Conservation (phyloP, 2,888 invertebrate genomes). For the Athalia cordata region DNA sequence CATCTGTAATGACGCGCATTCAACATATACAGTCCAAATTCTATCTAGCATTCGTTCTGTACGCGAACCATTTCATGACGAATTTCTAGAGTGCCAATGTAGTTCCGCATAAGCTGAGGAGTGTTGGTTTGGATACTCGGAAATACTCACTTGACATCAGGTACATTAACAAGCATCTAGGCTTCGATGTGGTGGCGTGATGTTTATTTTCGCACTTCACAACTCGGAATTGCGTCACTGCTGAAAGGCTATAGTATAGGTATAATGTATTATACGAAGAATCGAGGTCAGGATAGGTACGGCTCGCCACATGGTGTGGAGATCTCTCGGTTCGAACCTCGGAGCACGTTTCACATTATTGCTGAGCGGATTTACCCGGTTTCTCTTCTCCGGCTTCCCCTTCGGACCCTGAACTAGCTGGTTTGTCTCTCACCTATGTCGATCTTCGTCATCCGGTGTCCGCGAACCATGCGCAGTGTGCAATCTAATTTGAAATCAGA, state of each 20-base stretch:
- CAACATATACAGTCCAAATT: neutral
- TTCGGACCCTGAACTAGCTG: constrained; percentile 7
- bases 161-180: constrained; percentile 44
- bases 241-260: constrained; percentile 19
- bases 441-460: constrained; percentile 23
- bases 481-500: neutral
- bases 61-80: neutral
- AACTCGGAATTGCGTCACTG: neutral
- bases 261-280: constrained; percentile 23
- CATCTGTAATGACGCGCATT: constrained; percentile 53
- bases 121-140: neutral
- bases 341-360: constrained; percentile 66
- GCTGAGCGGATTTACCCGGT: constrained; percentile 55
- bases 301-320: constrained; percentile 43
- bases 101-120: neutral
- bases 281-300: neutral
- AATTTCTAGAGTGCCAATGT: neutral
- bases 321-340: constrained; percentile 63
- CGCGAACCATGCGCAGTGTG: neutral
- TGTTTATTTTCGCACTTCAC: constrained; percentile 53
- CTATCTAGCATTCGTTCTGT: neutral
- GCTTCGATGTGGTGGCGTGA: constrained; percentile 46
- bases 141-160: neutral
- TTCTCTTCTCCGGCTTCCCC: constrained; percentile 9
- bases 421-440: constrained; percentile 7